Evolutionary conservation across 2,113 vertebrate genomes (phyloP), one percentile per base, ranked within the genome.

Genomic region (Pyrgilauda ruficollis): DNA sequence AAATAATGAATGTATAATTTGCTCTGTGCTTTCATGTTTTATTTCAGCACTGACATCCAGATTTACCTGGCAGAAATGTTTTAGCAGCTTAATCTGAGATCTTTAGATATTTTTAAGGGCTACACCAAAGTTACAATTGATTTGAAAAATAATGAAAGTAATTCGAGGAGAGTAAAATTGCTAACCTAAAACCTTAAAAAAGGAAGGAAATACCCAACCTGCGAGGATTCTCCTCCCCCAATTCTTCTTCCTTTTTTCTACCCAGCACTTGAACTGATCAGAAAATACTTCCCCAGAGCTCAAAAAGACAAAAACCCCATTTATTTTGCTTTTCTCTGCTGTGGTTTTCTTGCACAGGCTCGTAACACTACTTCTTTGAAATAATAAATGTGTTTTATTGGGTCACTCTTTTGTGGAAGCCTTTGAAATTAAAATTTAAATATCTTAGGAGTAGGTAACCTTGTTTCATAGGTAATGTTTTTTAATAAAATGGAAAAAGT

Each of bases 141-240:
- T 28, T 13, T 77, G 63, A 15, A 78, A 62, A 37, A 41, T 44
- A n/a, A 13, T 23, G 23, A 4, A 82, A 14, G 3, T 53, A 28
- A 41, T 50, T 69, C 2, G n/a, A 35, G 46, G 46, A 73, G 31
- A 49, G n/a, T 30, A 49, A 75, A 19, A n/a, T 52, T 52, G 27
- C 10, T 30, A 55, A 50, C 15, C 20, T 52, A 22, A 72, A 49
- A 59, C 44, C 10, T 44, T 35, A 5, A 39, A 16, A 43, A 66
- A 43, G 41, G 22, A 19, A 31, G 50, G 28, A 58, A 78, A 37
- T 44, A 17, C 7, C 7, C 33, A 87, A 31, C 21, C 24, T 62
- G 5, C 0, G 4, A 52, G 28, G 63, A 20, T 5, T 70, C 33
- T 75, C 3, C 14, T 72, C 11, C 4, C 3, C 8, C 8, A 17